These are phyloP conservation scores for Glomeris maerens DNA, from an alignment of 1,140 invertebrate genomes.

Conservation along the genomic window DNA sequence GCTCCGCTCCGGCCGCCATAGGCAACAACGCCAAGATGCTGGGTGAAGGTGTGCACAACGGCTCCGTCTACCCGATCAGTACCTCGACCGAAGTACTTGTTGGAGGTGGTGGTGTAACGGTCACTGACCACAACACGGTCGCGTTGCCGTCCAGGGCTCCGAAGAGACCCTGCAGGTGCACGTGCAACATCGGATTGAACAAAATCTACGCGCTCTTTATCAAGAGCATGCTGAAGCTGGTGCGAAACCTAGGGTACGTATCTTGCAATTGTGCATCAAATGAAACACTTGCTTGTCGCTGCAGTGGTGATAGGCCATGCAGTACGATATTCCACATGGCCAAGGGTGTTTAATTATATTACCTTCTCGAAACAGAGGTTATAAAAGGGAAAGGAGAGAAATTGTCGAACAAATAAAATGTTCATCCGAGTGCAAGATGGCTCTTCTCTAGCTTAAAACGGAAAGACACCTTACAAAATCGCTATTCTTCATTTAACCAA, in stretches of 20 bases:
- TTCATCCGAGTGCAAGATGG: too few species aligned
- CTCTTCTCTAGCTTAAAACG: too few species aligned
- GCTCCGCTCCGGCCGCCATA: background rate
- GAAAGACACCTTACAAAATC: background rate
- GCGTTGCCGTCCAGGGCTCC: background rate
- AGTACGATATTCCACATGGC: too few species aligned
- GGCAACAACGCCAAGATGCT: background rate
- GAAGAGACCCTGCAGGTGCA: background rate
- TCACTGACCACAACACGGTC: too few species aligned
- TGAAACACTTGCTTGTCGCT: too few species aligned
- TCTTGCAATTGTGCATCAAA: too few species aligned
- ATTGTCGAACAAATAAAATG: too few species aligned
- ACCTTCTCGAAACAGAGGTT: too few species aligned
- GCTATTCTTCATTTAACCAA: background rate
- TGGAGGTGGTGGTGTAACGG: slow-evolving; percentile 3
- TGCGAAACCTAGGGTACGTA: slow-evolving; percentile 74
- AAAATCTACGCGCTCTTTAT: slow-evolving; percentile 60
- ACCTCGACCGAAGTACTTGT: slow-evolving; percentile 8
- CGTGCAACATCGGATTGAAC: slow-evolving; percentile 4
- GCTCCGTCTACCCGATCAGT: background rate
- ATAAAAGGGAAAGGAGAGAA: too few species aligned
- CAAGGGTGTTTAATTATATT: too few species aligned
- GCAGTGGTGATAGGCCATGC: too few species aligned
- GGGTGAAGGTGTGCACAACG: background rate
- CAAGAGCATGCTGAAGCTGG: slow-evolving; percentile 86